These are phyloP conservation scores for Ceuthmochares aereus DNA, from an alignment of 2,113 vertebrate species.

Conservation along the genomic window DNA sequence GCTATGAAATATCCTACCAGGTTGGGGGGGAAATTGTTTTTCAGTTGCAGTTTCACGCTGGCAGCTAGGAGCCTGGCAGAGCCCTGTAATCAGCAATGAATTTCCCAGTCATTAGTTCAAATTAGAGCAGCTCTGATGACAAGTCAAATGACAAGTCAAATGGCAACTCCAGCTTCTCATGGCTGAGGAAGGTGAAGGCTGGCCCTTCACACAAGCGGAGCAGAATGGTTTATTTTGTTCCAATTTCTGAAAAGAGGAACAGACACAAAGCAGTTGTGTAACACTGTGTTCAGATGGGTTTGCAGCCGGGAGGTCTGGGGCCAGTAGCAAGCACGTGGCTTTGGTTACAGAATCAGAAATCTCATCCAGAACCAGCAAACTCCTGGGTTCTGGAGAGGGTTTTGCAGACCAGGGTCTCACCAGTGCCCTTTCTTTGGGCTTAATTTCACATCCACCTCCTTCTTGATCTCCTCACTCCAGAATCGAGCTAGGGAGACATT, in stretches of 20 bases:
- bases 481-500: background rate
- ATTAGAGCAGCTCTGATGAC: conserved; percentile 50
- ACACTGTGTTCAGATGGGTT: background rate
- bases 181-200: background rate
- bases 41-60: background rate
- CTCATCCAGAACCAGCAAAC: background rate
- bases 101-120: conserved; percentile 56
- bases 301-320: background rate
- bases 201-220: background rate
- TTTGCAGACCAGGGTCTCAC: background rate
- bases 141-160: background rate
- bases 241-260: background rate
- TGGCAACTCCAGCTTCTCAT: background rate
- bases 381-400: background rate
- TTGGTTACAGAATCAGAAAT: background rate
- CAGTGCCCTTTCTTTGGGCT: background rate
- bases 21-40: background rate
- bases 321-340: background rate
- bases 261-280: background rate
- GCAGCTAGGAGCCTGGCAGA: background rate
- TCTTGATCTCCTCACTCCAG: background rate
- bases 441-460: background rate
- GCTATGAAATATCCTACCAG: background rate
- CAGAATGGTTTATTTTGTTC: conserved; percentile 12
- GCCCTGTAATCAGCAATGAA: conserved; percentile 8